Evolutionary conservation across 2,797 vertebrate species (phyloP), one percentile per base, ranked within the genome.

Genomic region (Cuculus canorus): DNA sequence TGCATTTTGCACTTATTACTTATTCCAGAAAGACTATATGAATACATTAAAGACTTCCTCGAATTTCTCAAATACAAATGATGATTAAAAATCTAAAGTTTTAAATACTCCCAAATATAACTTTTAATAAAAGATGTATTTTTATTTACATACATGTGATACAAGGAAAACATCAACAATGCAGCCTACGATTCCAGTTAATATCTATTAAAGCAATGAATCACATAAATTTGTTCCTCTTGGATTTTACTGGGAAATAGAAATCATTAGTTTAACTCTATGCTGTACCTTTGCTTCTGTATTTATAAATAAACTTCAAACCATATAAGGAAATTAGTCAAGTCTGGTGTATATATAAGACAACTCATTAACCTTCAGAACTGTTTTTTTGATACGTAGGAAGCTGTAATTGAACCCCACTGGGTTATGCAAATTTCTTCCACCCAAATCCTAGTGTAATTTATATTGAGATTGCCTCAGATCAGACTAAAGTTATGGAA

Each of bases 381-480:
- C 69, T 39, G 5, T 14, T 70, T 77, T 45, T 89, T 35, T 73
- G 27, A 84, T 76, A 86, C 24, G 72, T 0, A 75, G n/a, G n/a
- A 90, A 94, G 43, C 60, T 41, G 48, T 53, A 84, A 79, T 4
- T 75, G 56, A 95, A 93, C 21, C 39, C 37, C 60, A 77, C 71
- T 52, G 35, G n/a, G 35, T 50, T 57, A 65, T 28, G n/a, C n/a
- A 70, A 54, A 69, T 54, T 60, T 85, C 56, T 93, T 63, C 33
- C 52, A 86, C 82, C 22, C 53, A 77, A 89, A 88, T 35, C 19
- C 64, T 70, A 72, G 32, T 91, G 85, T 92, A 84, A 83, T 95
- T 81, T 85, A 60, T 83, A 81, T 6, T 64, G 50, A 93, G 47
- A 88, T 48, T 86, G 47, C 33, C 50, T 93, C 39, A 88, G 28